A percentile compares a stretch with the other conserved stretches of the same genome.
Conservation (phyloP, 2,113 vertebrate species). For the Narcine bancroftii region DNA sequence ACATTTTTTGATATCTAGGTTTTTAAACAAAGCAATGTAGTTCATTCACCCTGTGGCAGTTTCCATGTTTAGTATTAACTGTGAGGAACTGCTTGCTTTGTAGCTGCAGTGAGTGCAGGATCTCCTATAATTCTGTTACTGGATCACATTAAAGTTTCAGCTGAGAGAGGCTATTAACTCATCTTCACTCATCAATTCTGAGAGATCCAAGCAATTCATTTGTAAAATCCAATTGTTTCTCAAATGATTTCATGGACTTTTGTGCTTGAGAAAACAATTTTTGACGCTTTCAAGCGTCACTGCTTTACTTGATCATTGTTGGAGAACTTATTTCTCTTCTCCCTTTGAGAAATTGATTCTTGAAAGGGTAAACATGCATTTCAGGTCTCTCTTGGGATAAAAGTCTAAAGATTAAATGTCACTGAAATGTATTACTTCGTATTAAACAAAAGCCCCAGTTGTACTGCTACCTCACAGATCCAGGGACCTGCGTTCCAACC, state of each 20-base stretch:
- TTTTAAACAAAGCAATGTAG: neutral
- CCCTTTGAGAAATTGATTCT: neutral
- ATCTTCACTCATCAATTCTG: neutral
- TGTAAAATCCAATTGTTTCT: conserved; percentile 31
- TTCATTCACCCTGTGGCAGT: neutral
- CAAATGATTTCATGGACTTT: conserved; percentile 13
- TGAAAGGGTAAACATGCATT: conserved; percentile 15
- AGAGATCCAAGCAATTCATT: neutral
- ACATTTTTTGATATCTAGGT: neutral
- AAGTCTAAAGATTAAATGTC: conserved; percentile 24
- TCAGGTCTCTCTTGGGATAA: conserved; percentile 6
- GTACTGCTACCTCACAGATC: neutral
- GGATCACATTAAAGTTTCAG: neutral
- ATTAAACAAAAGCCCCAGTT: neutral
- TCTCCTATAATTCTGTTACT: neutral
- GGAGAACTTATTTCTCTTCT: conserved; percentile 22
- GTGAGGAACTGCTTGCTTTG: neutral
- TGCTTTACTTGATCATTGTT: conserved; percentile 6
- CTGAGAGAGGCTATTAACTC: neutral
- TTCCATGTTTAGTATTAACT: neutral
- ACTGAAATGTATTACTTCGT: conserved; percentile 6
- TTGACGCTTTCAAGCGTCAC: neutral
- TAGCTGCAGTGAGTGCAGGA: neutral
- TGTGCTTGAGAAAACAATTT: conserved; percentile 18
- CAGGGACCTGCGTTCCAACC: too few relatives aligned